Conservation (phyloP, 37 sponge, comb jelly and placozoan genomes). For the Eunapius fragilis region DNA sequence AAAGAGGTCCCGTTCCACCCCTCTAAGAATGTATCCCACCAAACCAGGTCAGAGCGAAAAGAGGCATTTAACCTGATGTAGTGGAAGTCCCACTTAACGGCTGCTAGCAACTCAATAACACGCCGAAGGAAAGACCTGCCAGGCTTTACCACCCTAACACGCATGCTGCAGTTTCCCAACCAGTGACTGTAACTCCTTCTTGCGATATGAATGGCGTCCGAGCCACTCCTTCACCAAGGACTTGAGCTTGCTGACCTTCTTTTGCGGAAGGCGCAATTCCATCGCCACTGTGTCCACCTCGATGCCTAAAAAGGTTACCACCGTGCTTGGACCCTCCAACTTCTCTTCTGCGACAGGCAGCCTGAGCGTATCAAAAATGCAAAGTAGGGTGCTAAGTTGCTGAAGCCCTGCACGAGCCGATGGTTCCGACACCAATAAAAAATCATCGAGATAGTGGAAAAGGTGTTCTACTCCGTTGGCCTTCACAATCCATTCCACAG, state of each 20-base stretch:
- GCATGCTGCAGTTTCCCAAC: slow-evolving; percentile 23
- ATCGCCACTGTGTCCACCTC: slow-evolving; percentile 6
- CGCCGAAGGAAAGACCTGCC: slow-evolving; percentile 22
- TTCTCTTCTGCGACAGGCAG: slow-evolving; percentile 16
- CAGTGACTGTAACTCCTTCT: slow-evolving; percentile 30
- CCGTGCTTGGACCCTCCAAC: slow-evolving; percentile 14
- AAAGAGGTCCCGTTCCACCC: slow-evolving; percentile 30
- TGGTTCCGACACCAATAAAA: background rate
- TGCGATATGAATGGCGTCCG: background rate
- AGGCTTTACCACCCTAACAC: background rate
- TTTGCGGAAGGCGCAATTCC: slow-evolving; percentile 14
- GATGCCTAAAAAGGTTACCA: slow-evolving; percentile 28
- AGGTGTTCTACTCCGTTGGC: background rate
- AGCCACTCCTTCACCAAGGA: background rate
- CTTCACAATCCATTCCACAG: background rate
- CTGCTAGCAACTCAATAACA: slow-evolving; percentile 13
- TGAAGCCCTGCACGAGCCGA: background rate
- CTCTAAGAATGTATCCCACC: slow-evolving; percentile 28
- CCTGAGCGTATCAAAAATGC: slow-evolving; percentile 5
- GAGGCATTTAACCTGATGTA: slow-evolving; percentile 2
- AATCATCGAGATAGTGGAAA: background rate
- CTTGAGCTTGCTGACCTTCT: slow-evolving; percentile 2
- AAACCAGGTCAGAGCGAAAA: slow-evolving; percentile 31
- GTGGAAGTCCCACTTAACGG: background rate
- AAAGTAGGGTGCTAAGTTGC: background rate